A percentile compares a stretch with the other conserved stretches of the same genome.
Evolutionary conservation across 2,797 vertebrate genomes (phyloP).

Genomic region (Microchirus variegatus): DNA sequence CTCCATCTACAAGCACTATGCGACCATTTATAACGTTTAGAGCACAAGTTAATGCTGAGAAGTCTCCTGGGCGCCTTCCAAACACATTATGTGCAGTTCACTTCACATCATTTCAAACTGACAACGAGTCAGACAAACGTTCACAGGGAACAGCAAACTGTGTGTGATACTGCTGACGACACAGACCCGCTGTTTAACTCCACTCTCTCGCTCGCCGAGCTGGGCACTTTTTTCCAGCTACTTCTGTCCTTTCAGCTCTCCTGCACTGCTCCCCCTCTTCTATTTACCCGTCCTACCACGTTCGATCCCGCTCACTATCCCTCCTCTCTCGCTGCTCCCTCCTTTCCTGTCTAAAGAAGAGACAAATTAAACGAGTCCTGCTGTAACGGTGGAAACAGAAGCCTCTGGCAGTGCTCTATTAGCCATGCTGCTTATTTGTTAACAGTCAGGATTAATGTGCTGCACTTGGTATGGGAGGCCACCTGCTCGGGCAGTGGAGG

Average conservation of each 20-base stretch:
- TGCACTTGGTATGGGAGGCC: constrained; percentile 70
- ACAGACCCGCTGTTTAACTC: constrained; percentile 42
- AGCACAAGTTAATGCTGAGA: constrained; percentile 26
- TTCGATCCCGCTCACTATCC: constrained; percentile 7
- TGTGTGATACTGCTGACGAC: constrained; percentile 67
- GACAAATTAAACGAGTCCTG: constrained; percentile 66
- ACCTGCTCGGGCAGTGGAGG: constrained; percentile 69
- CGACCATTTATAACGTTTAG: constrained; percentile 36
- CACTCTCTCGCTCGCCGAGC: constrained; percentile 44
- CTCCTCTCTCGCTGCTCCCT: not conserved
- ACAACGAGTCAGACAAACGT: constrained; percentile 52
- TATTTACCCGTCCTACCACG: constrained; percentile 11
- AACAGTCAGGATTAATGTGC: constrained; percentile 72
- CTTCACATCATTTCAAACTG: constrained; percentile 53
- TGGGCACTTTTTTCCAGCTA: constrained; percentile 48
- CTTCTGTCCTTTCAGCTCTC: constrained; percentile 55
- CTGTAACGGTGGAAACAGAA: constrained; percentile 65
- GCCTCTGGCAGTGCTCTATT: constrained; percentile 70
- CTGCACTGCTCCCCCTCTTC: not conserved
- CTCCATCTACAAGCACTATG: constrained; percentile 28
- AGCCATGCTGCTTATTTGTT: constrained; percentile 74
- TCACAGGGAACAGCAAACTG: constrained; percentile 47
- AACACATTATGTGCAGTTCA: constrained; percentile 51
- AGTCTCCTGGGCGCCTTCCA: constrained; percentile 44
- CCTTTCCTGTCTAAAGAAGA: constrained; percentile 38